phyloP scores from a whole-genome alignment of 1,140 invertebrate species.

The Lasioglossum baleicum region DNA sequence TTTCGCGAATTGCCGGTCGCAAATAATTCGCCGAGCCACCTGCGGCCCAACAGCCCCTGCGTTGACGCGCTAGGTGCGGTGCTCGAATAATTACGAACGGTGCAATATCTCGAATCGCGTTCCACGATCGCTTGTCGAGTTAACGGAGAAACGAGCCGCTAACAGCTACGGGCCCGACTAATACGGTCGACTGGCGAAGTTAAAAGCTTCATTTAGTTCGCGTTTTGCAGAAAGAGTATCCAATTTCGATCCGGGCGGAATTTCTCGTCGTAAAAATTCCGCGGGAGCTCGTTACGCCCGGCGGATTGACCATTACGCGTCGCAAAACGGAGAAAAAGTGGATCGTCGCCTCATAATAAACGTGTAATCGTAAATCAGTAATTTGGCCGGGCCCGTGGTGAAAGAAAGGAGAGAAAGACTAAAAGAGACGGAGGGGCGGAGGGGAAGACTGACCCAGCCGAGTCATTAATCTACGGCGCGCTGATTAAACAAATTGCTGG shows the following conservation, averaged over 20 bases:
- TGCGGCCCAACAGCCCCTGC: not conserved
- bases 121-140: not conserved
- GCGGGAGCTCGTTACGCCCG: constrained; percentile 2
- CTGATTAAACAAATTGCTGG: constrained; percentile 53
- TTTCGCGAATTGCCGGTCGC: too few relatives aligned
- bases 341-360: not conserved
- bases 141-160: not conserved
- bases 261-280: constrained; percentile 8
- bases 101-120: not conserved
- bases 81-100: not conserved
- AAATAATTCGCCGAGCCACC: not conserved
- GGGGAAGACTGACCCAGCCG: not conserved
- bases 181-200: not conserved
- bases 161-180: not conserved
- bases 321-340: not conserved
- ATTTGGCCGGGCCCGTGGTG: not conserved
- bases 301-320: constrained; percentile 17
- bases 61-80: not conserved
- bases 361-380: constrained; percentile 52
- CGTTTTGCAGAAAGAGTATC: not conserved
- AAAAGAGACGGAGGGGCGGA: too few relatives aligned
- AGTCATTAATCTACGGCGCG: constrained; percentile 46
- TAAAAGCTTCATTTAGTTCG: constrained; percentile 22
- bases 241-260: constrained; percentile 2
- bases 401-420: not conserved